Evolutionary conservation across 2,797 vertebrate species (phyloP).

Genomic region (Pseudocheirus occidentalis): DNA sequence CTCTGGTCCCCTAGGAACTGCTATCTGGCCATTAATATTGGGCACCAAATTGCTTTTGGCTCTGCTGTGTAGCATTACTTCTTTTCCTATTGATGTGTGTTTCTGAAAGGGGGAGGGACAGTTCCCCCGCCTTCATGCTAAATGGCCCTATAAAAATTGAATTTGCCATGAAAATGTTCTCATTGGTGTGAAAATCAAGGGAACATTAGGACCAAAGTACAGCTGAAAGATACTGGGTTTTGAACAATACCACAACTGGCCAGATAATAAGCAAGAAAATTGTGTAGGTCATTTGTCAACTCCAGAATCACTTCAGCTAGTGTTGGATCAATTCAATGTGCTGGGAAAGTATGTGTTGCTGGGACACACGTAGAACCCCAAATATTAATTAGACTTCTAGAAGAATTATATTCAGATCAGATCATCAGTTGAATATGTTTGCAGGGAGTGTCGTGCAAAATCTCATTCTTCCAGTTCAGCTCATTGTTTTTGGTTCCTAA

Average conservation of each 20-base stretch:
- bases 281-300: neutral
- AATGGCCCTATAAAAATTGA: conserved; percentile 45
- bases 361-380: neutral
- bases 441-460: neutral
- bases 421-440: neutral
- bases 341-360: too few species aligned
- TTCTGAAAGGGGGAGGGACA: conserved; percentile 9
- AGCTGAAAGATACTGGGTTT: neutral
- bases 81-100: conserved; percentile 10
- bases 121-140: neutral
- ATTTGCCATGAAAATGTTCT: conserved; percentile 38
- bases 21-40: neutral
- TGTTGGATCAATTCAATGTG: neutral
- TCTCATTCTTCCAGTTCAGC: conserved; percentile 21
- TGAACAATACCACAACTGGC: neutral
- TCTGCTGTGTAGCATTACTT: conserved; percentile 8
- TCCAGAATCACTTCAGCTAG: neutral
- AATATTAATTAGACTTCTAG: neutral
- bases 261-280: neutral
- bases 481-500: neutral
- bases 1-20: neutral
- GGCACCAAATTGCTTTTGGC: conserved; percentile 21
- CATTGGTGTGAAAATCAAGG: conserved; percentile 43
- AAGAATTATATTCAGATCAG: neutral
- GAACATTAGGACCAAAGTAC: neutral